Conservation (phyloP, 2,888 invertebrate species). For the Dolichopus griseipennis region DNA sequence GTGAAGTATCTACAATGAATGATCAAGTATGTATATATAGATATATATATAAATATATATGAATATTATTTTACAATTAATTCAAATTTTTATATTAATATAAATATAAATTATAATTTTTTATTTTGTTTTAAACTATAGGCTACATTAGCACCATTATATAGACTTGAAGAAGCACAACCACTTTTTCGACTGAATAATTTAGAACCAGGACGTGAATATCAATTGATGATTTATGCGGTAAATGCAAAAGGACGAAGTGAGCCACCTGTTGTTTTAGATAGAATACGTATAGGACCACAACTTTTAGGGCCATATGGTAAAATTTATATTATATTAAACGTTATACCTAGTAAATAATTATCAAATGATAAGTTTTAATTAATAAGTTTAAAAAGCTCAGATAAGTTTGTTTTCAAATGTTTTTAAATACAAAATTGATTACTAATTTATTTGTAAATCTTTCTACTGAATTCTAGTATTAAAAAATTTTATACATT, state of each 20-base stretch:
- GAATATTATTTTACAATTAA: too few relatives aligned
- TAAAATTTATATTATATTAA: constrained; percentile 26
- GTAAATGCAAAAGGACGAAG: constrained; percentile 74
- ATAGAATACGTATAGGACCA: constrained; percentile 42
- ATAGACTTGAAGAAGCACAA: constrained; percentile 53
- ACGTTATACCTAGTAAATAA: background rate
- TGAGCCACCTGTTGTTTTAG: constrained; percentile 62
- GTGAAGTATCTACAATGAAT: constrained; percentile 56
- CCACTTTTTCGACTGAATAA: constrained; percentile 66
- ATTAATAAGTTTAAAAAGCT: background rate
- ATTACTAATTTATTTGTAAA: background rate
- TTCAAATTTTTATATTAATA: too few relatives aligned
- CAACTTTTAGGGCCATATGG: constrained; percentile 44
- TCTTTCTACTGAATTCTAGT: background rate
- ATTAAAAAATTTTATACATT: too few relatives aligned
- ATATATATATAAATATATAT: too few relatives aligned
- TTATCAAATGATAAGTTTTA: too few relatives aligned
- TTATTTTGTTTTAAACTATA: constrained; percentile 22
- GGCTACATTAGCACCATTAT: constrained; percentile 51
- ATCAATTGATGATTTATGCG: constrained; percentile 71
- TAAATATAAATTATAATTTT: too few relatives aligned
- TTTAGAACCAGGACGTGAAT: constrained; percentile 65
- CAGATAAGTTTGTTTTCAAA: background rate
- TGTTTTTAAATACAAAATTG: background rate
- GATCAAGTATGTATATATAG: constrained; percentile 50